Base-by-base conservation (phyloP, 2,797 vertebrate species). In the Okamejei kenojei region DNA sequence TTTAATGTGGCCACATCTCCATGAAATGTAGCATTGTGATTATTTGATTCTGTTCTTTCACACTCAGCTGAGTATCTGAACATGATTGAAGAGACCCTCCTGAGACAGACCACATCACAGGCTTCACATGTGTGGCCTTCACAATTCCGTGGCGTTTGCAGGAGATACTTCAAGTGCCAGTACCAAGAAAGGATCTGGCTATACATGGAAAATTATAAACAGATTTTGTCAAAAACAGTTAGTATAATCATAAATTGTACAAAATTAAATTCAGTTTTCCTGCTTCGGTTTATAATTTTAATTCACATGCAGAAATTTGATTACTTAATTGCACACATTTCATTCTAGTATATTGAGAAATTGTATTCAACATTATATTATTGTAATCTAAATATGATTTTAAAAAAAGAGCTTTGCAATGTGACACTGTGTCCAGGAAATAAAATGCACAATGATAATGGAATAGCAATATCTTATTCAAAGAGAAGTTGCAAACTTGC, bases 11-110 rank as follows among this genome's bases (percentile, higher is more conserved):
- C 73, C 71, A 92, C 73, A 92, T 73, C 90, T 92, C 90, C 90
- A 76, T 92, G 71, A 92, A 92, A 92, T 92, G 35, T 76, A 32
- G 38, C 73, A 71, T 74, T 76, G 71, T 92, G 90, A 92, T 92
- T 74, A 92, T 23, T 38, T 92, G 17, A 76, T 92, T 11, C 32
- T 76, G 38, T 92, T 71, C 38, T 58, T 92, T 92, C 90, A 92
- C 90, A 92, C 90, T 92, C 90, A 76, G 11, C 90, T 92, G 90
- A 92, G 35, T 92, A 92, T 76, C 90, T 92, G 71, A 92, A 58
- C 17, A 35, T 54, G 71, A 92, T 76, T 92, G 90, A 92, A 92
- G 90, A 76, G 45, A 92, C 73, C 90, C 90, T 54, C 90, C 35
- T 92, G 90, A 92, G 90, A 92, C 90, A 76, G 90, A 26, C 38